Percentiles rank a stretch among this genome's conserved stretches.
Conservation (phyloP, 2,888 invertebrate species). For the Xanthostigma xanthostigma region DNA sequence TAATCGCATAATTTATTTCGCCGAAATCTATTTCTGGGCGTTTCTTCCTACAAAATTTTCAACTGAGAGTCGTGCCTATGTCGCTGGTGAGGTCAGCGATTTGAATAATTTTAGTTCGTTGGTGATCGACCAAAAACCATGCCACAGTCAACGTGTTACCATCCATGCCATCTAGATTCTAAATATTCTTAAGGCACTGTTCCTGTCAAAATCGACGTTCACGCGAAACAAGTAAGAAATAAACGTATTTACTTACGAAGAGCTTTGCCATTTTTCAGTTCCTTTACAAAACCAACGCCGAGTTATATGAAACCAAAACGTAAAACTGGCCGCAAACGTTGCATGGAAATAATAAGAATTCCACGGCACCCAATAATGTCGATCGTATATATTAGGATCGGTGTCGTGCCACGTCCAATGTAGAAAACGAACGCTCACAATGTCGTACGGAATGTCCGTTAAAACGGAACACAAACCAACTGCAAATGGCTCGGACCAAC, state of each 20-base stretch:
- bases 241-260: slow-evolving; percentile 28
- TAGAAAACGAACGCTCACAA: slow-evolving; percentile 58
- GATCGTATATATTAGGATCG: slow-evolving; percentile 52
- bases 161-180: not conserved
- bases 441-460: slow-evolving; percentile 66
- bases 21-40: too few species aligned
- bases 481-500: slow-evolving; percentile 44
- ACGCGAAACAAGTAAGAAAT: not conserved
- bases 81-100: too few species aligned
- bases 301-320: slow-evolving; percentile 46
- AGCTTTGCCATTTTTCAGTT: slow-evolving; percentile 41
- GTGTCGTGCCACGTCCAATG: slow-evolving; percentile 80
- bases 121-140: too few species aligned
- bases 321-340: slow-evolving; percentile 56
- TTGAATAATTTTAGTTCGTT: too few species aligned
- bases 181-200: too few species aligned
- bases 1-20: too few species aligned
- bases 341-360: slow-evolving; percentile 73
- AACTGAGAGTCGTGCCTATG: too few species aligned
- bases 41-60: too few species aligned
- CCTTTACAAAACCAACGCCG: slow-evolving; percentile 36
- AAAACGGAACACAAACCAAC: slow-evolving; percentile 57
- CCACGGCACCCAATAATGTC: slow-evolving; percentile 73
- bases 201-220: too few species aligned
- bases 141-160: not conserved